Evolutionary conservation across 2,797 vertebrate species (phyloP).

Genomic region (Benthosema pterotum): DNA sequence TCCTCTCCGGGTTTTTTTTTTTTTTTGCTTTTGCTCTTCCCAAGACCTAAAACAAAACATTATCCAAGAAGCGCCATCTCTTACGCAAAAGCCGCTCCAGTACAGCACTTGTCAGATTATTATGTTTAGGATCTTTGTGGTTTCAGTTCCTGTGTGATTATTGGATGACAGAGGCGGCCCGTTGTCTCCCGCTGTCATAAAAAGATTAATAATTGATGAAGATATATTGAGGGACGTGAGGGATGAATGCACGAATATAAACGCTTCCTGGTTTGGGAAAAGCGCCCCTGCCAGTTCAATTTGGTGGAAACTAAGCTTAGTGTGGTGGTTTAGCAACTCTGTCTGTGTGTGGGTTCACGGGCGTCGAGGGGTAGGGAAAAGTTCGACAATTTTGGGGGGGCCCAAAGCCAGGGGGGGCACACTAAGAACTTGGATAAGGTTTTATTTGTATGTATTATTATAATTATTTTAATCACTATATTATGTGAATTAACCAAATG

Average conservation of each 20-base stretch:
- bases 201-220: conserved; percentile 8
- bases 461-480: too few species aligned
- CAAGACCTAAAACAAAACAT: too few species aligned
- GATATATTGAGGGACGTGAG: background rate
- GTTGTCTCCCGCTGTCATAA: background rate
- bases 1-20: background rate
- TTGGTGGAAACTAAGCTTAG: background rate
- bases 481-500: too few species aligned
- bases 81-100: conserved; percentile 7
- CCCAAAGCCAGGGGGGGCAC: too few species aligned
- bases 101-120: background rate
- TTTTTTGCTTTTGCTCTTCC: conserved; percentile 8
- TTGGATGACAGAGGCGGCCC: background rate
- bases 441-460: too few species aligned
- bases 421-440: too few species aligned
- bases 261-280: background rate
- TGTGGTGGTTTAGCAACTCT: conserved; percentile 13
- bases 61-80: background rate
- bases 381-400: too few species aligned
- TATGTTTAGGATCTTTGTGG: background rate
- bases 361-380: too few species aligned
- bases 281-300: background rate
- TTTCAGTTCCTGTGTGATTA: background rate
- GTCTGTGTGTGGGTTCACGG: too few species aligned
- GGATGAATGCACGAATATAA: background rate